Conservation (phyloP, 2,113 vertebrate species). For the Choloepus hoffmanni region DNA sequence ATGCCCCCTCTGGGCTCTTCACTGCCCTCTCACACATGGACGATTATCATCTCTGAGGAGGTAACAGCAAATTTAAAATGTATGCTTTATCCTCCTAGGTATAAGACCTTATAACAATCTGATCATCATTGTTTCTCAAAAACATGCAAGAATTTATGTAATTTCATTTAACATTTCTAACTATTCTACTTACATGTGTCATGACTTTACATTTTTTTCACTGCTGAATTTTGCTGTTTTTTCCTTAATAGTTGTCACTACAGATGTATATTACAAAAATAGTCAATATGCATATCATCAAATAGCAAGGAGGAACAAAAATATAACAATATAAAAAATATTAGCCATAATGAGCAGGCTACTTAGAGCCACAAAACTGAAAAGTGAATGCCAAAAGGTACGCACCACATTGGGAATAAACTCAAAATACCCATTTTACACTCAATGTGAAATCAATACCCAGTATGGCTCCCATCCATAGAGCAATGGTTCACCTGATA, state of each 20-base stretch:
- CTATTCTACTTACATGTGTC: not conserved
- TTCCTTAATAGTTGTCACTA: not conserved
- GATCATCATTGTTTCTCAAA: constrained; percentile 26
- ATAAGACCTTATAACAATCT: not conserved
- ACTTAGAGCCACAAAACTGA: not conserved
- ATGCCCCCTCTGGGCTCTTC: not conserved
- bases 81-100: not conserved
- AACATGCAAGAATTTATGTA: not conserved
- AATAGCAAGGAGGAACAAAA: constrained; percentile 36
- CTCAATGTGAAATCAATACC: not conserved
- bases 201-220: not conserved
- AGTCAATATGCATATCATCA: not conserved
- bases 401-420: not conserved
- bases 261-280: not conserved
- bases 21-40: not conserved
- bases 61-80: not conserved
- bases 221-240: not conserved
- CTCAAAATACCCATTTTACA: not conserved
- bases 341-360: not conserved
- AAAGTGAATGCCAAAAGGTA: constrained; percentile 39
- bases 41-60: not conserved
- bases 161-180: constrained; percentile 34
- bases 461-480: not conserved
- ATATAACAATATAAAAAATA: constrained; percentile 21
- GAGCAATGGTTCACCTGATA: not conserved